These are phyloP conservation scores for Drosophila ananassae DNA, from an alignment of 1,140 invertebrate species.

Conservation along the genomic window DNA sequence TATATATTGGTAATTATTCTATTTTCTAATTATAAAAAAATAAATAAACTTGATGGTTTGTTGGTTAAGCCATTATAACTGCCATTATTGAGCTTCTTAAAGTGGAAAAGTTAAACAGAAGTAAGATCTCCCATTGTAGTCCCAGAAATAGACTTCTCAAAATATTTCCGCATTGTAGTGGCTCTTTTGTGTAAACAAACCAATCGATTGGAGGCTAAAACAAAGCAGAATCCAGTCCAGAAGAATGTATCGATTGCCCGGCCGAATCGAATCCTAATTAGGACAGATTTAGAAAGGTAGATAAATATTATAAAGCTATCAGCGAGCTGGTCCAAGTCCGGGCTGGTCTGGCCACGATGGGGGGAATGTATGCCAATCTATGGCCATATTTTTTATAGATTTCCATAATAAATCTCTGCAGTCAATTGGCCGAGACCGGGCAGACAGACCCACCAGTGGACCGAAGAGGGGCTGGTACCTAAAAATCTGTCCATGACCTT, in stretches of 20 bases:
- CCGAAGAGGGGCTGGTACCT: slow-evolving; percentile 32
- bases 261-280: slow-evolving; percentile 47
- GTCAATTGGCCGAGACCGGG: slow-evolving; percentile 65
- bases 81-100: too few species aligned
- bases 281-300: slow-evolving; percentile 59
- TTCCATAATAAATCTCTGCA: slow-evolving; percentile 77
- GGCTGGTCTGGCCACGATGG: slow-evolving; percentile 5
- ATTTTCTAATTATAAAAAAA: neutral
- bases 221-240: slow-evolving; percentile 10
- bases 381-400: slow-evolving; percentile 77
- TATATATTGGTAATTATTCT: slow-evolving; percentile 1
- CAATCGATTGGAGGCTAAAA: slow-evolving; percentile 2
- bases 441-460: slow-evolving; percentile 2
- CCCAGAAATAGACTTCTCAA: neutral
- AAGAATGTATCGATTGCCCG: slow-evolving; percentile 29
- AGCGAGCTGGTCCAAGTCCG: slow-evolving; percentile 1
- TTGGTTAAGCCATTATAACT: too few species aligned
- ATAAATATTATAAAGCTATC: slow-evolving; percentile 51
- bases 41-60: neutral
- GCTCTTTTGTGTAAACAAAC: slow-evolving; percentile 9
- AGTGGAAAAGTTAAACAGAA: too few species aligned
- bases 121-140: too few species aligned
- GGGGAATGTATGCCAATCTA: slow-evolving; percentile 60
- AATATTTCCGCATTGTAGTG: neutral
- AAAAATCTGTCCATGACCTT: slow-evolving; percentile 81